phyloP scores from a whole-genome alignment of 2,888 invertebrate species.

The Rhyacophila evoluta region DNA sequence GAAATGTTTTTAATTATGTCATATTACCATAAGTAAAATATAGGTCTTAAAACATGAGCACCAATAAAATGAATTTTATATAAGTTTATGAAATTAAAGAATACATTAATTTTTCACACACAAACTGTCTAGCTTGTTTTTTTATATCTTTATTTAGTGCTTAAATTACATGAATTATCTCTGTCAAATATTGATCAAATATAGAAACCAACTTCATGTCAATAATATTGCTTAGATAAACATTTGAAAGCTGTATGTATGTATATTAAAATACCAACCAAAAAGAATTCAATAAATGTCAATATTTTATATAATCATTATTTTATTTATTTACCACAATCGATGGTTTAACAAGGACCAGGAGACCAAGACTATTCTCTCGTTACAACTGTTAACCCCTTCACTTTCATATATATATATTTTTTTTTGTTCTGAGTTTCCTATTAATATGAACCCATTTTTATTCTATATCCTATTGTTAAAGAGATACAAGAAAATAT shows the following conservation, averaged over 20 bases:
- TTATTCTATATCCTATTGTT: no score
- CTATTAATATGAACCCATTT: no score
- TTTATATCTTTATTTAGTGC: not conserved
- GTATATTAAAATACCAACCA: not conserved
- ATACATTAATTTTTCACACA: not conserved
- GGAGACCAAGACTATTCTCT: no score
- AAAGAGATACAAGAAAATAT: no score
- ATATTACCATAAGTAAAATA: not conserved
- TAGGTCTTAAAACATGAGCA: not conserved
- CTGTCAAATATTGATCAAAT: not conserved
- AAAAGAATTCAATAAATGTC: slow-evolving; percentile 18
- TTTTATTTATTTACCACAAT: not conserved
- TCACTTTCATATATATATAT: no score
- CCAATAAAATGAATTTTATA: not conserved
- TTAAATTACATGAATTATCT: not conserved
- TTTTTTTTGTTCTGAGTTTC: no score
- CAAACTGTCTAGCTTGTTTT: not conserved
- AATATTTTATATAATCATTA: not conserved
- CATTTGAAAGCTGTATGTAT: not conserved
- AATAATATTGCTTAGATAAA: not conserved
- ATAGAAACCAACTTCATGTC: not conserved
- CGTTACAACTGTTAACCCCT: no score
- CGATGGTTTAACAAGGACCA: not conserved
- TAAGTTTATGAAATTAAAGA: no score
- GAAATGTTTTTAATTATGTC: not conserved